A percentile compares a stretch with the other conserved stretches of the same genome.
Evolutionary conservation across 1,140 invertebrate species (phyloP).

Genomic region (Aphelinus certus): DNA sequence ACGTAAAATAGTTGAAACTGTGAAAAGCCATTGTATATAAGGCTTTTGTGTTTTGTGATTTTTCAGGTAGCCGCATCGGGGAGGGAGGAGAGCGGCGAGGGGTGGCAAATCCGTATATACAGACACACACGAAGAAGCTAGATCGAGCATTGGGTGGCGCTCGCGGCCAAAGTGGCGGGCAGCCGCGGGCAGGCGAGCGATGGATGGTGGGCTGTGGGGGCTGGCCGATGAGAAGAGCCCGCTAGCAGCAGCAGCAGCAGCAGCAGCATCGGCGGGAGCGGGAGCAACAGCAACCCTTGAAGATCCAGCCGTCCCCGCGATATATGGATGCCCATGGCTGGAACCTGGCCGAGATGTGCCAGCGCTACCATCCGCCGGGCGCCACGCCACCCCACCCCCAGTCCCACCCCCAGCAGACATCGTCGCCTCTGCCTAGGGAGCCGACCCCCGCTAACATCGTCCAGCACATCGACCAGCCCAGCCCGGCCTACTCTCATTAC

Average conservation of each 20-base stretch:
- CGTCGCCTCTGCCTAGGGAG: conserved; percentile 60
- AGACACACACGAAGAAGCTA: no score
- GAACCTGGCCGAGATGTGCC: conserved; percentile 68
- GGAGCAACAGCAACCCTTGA: conserved; percentile 44
- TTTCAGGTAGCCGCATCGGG: no score
- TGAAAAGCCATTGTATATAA: no score
- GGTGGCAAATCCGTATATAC: no score
- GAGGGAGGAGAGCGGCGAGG: no score
- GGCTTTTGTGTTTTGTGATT: no score
- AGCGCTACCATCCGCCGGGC: conserved; percentile 64
- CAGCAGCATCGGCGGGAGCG: conserved; percentile 42
- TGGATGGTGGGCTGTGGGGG: conserved; percentile 29
- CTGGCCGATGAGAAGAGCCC: conserved; percentile 17
- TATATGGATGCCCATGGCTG: conserved; percentile 68
- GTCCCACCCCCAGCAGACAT: conserved; percentile 52
- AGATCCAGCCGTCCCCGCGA: conserved; percentile 49
- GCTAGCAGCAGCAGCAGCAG: conserved; percentile 6
- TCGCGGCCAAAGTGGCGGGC: background rate
- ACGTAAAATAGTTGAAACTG: no score
- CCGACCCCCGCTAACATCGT: conserved; percentile 50
- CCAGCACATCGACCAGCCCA: conserved; percentile 61
- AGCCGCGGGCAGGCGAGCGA: conserved; percentile 9
- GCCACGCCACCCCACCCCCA: conserved; percentile 43
- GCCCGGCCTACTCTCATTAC: conserved; percentile 63
- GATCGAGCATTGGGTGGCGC: no score